Evolutionary conservation across 2,888 invertebrate species (phyloP).

Genomic region (Lithosia quadra): DNA sequence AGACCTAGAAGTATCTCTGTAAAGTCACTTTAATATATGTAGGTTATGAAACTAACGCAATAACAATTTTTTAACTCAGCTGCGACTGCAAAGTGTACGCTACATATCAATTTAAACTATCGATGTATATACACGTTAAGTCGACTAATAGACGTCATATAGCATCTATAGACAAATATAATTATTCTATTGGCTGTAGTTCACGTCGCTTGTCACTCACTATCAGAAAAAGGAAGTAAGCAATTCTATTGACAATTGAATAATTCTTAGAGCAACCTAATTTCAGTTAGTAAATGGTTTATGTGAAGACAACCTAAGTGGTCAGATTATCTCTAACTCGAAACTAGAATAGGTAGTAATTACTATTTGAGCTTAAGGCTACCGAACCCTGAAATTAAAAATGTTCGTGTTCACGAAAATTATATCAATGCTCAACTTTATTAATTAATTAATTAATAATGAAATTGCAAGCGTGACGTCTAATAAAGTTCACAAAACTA

Average conservation of each 20-base stretch:
- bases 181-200: conserved; percentile 57
- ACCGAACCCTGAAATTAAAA: neutral
- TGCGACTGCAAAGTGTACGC: neutral
- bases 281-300: conserved; percentile 50
- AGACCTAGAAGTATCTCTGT: conserved; percentile 19
- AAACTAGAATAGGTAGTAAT: neutral
- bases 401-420: neutral
- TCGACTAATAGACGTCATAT: neutral
- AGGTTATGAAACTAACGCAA: conserved; percentile 26
- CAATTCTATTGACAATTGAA: conserved; percentile 71
- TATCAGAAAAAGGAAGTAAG: conserved; percentile 71
- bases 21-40: conserved; percentile 19
- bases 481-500: conserved; percentile 44
- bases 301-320: conserved; percentile 9
- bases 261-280: conserved; percentile 61
- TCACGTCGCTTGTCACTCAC: conserved; percentile 63
- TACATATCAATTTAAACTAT: neutral
- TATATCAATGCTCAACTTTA: neutral
- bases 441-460: neutral
- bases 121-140: neutral
- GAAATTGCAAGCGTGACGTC: conserved; percentile 7
- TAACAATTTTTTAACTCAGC: conserved; percentile 14
- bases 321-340: neutral
- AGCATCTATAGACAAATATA: conserved; percentile 28
- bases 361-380: neutral